Base-by-base conservation (phyloP, 64 coral and sea anemone species). In the Hydrozoanthus tunicans region DNA sequence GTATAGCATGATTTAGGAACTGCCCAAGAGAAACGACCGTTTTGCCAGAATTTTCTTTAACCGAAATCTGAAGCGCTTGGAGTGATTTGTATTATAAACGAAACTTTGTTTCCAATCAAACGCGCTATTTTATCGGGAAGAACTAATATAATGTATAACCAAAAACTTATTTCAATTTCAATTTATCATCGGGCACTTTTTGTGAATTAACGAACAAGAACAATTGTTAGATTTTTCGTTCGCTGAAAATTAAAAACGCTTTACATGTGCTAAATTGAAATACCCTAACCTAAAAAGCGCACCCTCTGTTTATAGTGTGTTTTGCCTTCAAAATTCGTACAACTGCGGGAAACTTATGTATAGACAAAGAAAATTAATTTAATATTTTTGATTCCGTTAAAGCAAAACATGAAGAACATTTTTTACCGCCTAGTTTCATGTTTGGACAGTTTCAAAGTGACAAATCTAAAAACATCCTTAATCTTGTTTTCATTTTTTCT, bases 41-140 rank as follows among this genome's bases (percentile, higher is more conserved):
- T 86, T 85, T 73, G 26, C n/a, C 3, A 85, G 17, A 83, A 71
- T 13, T 72, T 24, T 86, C 12, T 53, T 86, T 72, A 24, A 25
- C 74, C 74, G 7, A 27, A 26, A 20, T 58, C 56, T 12, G 79
- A 60, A 3, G 58, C 58, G 58, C 9, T 81, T 81, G 15, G 4
- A 62, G 32, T 43, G 32, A 43, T 43, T 43, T 43, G 32, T 43
- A 2, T 43, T 43, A 43, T 43, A 43, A 43, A 43, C 32, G 32
- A 43, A 43, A 43, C 32, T 43, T 43, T 43, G 32, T 43, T 43
- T 43, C 2, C 32, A 43, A 43, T 43, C 32, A 43, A 43, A 43
- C 32, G 32, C 32, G 0, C 32, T 43, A 43, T 43, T 20, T 69
- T 69, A 14, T 17, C 15, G 10, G 1, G 10, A 14, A 14, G 66